These are phyloP conservation scores for Cervus canadensis DNA, from an alignment of 2,113 vertebrate species.

Conservation along the genomic window DNA sequence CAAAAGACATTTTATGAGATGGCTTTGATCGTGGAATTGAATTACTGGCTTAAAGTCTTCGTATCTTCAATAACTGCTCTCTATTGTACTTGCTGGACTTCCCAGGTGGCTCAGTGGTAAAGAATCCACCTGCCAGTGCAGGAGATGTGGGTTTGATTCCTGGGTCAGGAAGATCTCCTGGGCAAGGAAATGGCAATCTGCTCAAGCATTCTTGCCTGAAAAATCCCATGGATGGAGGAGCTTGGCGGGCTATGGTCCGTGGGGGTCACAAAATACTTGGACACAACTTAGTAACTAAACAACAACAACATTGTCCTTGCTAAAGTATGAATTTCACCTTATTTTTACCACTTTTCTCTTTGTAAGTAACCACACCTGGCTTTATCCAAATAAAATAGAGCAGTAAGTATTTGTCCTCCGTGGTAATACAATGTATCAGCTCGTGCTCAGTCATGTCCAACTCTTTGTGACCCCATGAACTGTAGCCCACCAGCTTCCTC, in stretches of 20 bases:
- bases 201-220: not conserved
- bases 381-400: constrained; percentile 82
- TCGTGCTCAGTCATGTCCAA: not conserved
- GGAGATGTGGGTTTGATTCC: not conserved
- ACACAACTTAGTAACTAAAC: not conserved
- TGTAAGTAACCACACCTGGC: constrained; percentile 95
- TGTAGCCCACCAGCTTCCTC: not conserved
- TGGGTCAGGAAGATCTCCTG: not conserved
- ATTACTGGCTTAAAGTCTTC: constrained; percentile 86
- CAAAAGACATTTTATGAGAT: constrained; percentile 79
- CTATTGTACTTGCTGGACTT: constrained; percentile 79
- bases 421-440: constrained; percentile 74
- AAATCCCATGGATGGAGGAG: not conserved
- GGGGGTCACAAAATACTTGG: not conserved
- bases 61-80: constrained; percentile 89
- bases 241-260: not conserved
- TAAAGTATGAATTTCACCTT: constrained; percentile 92
- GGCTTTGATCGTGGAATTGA: constrained; percentile 87
- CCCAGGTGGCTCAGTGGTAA: not conserved
- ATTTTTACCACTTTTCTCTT: constrained; percentile 93
- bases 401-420: constrained; percentile 92
- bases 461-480: not conserved
- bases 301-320: constrained; percentile 68
- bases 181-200: not conserved
- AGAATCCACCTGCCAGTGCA: not conserved